Conservation (phyloP, 1,140 invertebrate species). For the Cydia amplana region DNA sequence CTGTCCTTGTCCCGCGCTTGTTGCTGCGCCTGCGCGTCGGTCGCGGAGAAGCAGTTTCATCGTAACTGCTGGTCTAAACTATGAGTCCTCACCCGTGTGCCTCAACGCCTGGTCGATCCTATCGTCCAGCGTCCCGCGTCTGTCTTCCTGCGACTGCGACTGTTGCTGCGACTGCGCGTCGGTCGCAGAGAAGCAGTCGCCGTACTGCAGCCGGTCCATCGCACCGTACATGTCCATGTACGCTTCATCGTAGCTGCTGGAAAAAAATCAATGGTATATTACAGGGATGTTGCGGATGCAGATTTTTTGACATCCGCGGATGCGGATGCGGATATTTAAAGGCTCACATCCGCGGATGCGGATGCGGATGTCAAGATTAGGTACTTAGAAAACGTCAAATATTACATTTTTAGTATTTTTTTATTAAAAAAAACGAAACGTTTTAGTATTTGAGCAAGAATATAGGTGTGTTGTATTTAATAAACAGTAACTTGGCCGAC, state of each 20-base stretch:
- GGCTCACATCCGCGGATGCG: too few relatives aligned
- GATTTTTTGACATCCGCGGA: too few relatives aligned
- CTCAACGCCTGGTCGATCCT: conserved; percentile 60
- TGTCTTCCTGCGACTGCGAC: background rate
- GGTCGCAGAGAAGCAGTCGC: conserved; percentile 59
- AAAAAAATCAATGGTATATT: background rate
- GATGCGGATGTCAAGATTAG: too few relatives aligned
- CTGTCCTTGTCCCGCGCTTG: conserved; percentile 12
- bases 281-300: too few relatives aligned
- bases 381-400: too few relatives aligned
- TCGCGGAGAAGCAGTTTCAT: conserved; percentile 43
- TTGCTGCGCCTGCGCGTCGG: conserved; percentile 7
- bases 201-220: conserved; percentile 65
- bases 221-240: conserved; percentile 72
- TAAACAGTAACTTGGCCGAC: too few relatives aligned
- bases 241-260: conserved; percentile 64
- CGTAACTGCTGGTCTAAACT: too few relatives aligned
- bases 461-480: too few relatives aligned
- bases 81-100: conserved; percentile 47
- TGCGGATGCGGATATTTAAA: too few relatives aligned
- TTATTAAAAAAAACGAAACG: too few relatives aligned
- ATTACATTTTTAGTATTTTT: too few relatives aligned
- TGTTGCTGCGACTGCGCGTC: conserved; percentile 1
- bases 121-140: conserved; percentile 49
- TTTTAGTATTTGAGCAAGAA: too few relatives aligned